Evolutionary conservation across 2,888 invertebrate genomes (phyloP), one percentile per base, ranked within the genome.

Genomic region (Synergus itoensis): DNA sequence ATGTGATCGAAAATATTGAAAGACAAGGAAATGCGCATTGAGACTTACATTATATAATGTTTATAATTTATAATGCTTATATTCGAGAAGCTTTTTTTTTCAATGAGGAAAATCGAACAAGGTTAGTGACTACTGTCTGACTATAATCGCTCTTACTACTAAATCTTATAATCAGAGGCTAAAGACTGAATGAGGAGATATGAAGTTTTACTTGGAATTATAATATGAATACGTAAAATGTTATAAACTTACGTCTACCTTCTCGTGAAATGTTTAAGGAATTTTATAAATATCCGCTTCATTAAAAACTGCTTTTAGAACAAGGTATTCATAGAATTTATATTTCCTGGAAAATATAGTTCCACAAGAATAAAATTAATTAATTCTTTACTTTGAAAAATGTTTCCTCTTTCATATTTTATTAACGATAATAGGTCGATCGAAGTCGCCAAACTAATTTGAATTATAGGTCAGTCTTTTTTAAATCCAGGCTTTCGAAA

Each of bases 121-220:
- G 73, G 73, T 57, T 53, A 40, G n/a, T 73, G 18, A 73, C 53
- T 73, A 73, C 73, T 73, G 73, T 7, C 73, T 53, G 28, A 40
- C 48, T 53, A 40, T 48, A 16, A 16, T 40, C 2, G 36, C 0
- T 36, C 5, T 73, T 28, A 73, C 36, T 73, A 48, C 43, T 69
- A 16, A 11, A n/a, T 28, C 53, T 73, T 73, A 73, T 73, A 73
- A 73, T 48, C 53, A 14, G 53, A 28, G n/a, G n/a, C 18, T 73
- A 28, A 73, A 53, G 36, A 53, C n/a, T 40, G n/a, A n/a, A 21
- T 69, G 11, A 36, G 12, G 12, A 40, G 73, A 53, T 4, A 53
- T 53, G 48, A 45, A 53, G n/a, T 12, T 40, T 53, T 73, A 53
- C 0, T 12, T 11, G 16, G 9, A 53, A 73, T n/a, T 69, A 48